These are phyloP conservation scores for Lobophora halterata DNA, from an alignment of 2,888 invertebrate genomes.

Conservation along the genomic window DNA sequence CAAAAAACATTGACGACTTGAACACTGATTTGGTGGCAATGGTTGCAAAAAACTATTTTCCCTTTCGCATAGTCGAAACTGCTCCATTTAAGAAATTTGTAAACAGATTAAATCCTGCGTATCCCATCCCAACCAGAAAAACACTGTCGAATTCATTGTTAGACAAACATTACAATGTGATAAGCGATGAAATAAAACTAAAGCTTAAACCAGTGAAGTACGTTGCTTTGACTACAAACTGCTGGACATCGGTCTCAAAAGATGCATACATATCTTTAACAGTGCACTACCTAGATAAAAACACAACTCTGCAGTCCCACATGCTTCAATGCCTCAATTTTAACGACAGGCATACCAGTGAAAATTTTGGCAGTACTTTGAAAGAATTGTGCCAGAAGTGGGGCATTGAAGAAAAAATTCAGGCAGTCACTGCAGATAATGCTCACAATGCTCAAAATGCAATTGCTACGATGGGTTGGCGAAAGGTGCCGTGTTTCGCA, in stretches of 20 bases:
- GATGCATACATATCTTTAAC: conserved; percentile 5
- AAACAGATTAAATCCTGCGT: background rate
- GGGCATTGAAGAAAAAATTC: conserved; percentile 3
- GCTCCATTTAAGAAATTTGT: too few relatives aligned
- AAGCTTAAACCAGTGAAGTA: background rate
- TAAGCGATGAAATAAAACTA: background rate
- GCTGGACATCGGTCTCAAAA: conserved; percentile 8
- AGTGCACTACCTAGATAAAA: conserved; percentile 1
- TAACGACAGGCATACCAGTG: conserved; percentile 4
- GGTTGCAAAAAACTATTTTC: too few relatives aligned
- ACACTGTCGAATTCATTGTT: background rate
- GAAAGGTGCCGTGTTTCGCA: conserved; percentile 21
- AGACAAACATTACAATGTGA: background rate
- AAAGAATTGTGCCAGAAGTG: conserved; percentile 7
- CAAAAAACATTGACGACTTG: too few relatives aligned
- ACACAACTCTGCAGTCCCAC: background rate
- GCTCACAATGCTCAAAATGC: conserved; percentile 19
- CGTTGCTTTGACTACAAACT: conserved; percentile 6
- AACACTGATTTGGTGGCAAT: too few relatives aligned
- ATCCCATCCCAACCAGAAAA: background rate
- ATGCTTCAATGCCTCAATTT: background rate
- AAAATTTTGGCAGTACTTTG: conserved; percentile 5
- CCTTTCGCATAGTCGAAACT: too few relatives aligned
- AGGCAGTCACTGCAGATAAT: conserved; percentile 18
- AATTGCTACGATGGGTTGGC: conserved; percentile 12